Base-by-base conservation (phyloP, 2,888 invertebrate genomes). In the Onchidella celtica region DNA sequence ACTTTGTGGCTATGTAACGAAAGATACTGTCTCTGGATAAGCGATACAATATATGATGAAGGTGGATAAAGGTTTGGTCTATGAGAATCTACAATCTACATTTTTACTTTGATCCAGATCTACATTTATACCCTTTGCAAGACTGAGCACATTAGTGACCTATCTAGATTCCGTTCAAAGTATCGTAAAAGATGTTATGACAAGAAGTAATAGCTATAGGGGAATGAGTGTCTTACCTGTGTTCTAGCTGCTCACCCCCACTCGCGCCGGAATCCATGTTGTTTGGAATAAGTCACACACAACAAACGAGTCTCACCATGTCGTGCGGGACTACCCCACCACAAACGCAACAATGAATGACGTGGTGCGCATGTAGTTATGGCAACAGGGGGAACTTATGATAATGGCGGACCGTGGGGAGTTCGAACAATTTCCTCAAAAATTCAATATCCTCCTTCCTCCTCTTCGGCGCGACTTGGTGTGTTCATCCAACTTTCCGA, bases 301-400 rank as follows among this genome's bases (percentile, higher is more conserved):
- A 24, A 61, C n/a, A 61, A 61, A n/a, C 27, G 29, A 32, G 11
- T 36, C 38, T 76, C 76, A 66, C 65, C 17, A 32, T 34, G 34
- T 34, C 32, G 63, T 29, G 40, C 65, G 76, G 66, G 34, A 47
- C 38, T 76, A 65, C 76, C 66, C 66, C 76, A 55, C 63, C 66
- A 29, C 32, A n/a, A 61, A 61, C 79, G 27, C 72, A 79, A 57
- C 63, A 72, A 32, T 0, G 32, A 63, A 65, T 79, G 79, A 79
- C 79, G 79, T 70, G 27, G n/a, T 63, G 34, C 79, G 32, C 79
- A 79, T 79, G 79, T 79, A 34, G 79, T 79, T 79, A 79, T 79
- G 79, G 79, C 79, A 79, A 79, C 79, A 65, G 17, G 55, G 55
- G 34, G 72, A 79, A 79, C 73, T 79, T 79, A 79, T 79, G 72